A percentile compares a stretch with the other conserved stretches of the same genome.
These are phyloP conservation scores for Apteryx mantelli DNA, from an alignment of 2,113 vertebrate genomes.

Conservation along the genomic window DNA sequence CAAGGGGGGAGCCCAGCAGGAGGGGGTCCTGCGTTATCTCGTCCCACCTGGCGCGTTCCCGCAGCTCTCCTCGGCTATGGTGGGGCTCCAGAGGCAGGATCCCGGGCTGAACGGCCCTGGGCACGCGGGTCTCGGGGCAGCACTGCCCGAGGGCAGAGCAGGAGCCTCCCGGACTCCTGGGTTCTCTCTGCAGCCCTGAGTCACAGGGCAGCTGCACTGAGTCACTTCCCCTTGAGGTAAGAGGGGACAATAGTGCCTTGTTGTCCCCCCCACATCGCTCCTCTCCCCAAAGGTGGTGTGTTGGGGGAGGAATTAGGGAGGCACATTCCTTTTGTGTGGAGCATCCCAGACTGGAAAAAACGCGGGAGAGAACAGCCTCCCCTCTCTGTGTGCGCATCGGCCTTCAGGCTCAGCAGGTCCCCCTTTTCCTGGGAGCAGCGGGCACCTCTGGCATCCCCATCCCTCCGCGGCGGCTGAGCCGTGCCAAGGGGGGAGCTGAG, in stretches of 20 bases:
- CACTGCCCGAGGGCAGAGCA: too few species aligned
- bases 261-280: neutral
- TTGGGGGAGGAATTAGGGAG: neutral
- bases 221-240: neutral
- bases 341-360: neutral
- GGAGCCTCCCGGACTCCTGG: neutral
- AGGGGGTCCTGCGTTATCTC: too few species aligned
- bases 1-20: too few species aligned
- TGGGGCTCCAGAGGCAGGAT: too few species aligned
- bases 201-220: neutral
- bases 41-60: too few species aligned
- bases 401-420: accelerated
- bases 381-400: too few species aligned
- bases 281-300: neutral
- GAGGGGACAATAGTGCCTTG: neutral
- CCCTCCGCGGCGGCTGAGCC: neutral
- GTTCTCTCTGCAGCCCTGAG: neutral
- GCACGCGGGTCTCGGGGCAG: too few species aligned
- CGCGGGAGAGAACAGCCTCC: neutral
- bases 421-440: accelerated
- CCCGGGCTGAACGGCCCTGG: too few species aligned
- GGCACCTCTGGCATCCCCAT: neutral
- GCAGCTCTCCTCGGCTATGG: too few species aligned
- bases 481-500: neutral
- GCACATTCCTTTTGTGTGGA: neutral